Base-by-base conservation (phyloP, 2,888 invertebrate genomes). In the Ectobius pallidus region DNA sequence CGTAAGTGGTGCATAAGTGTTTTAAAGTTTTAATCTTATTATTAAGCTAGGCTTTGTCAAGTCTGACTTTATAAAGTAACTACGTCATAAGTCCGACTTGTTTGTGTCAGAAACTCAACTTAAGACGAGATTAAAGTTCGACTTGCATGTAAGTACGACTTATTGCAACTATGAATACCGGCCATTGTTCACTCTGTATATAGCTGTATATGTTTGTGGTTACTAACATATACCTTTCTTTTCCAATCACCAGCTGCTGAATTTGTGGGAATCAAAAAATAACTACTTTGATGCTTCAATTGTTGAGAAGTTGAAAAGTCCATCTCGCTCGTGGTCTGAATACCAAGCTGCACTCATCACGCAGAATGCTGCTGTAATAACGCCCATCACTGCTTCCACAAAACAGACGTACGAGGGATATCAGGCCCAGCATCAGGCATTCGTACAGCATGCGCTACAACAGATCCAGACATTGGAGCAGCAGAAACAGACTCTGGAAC, bases 201-300 rank as follows among this genome's bases (percentile, higher is more conserved):
- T 34, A 7, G 6, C 6, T 34, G 34, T 34, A 34, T 34, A 34
- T 7, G 34, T 7, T 34, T 34, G 6, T 34, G 11, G 6, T 34
- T 7, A 34, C 34, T 7, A 7, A 7, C 11, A 6, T 34, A 34
- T 34, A 7, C 11, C 11, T 11, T 7, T 34, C 34, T 34, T 34
- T 4, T 52, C 11, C 25, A 25, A 25, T 4, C 16, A 42, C 55
- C 80, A 87, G 88, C 85, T 98, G 78, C 87, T 97, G 75, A 93
- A 94, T 76, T 87, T 99, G 58, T 99, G 99, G 99, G 97, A 98
- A 85, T 95, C 96, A 77, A 97, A 99, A 86, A 91, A 92, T 76
- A 92, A 95, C 85, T 95, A 95, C 85, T 92, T 95, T 82, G 92
- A 92, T 81, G 86, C 90, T 16, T 87, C 90, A 11, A 93, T 94